These are phyloP conservation scores for Grapholita molesta DNA, from an alignment of 1,140 invertebrate genomes.

Conservation along the genomic window DNA sequence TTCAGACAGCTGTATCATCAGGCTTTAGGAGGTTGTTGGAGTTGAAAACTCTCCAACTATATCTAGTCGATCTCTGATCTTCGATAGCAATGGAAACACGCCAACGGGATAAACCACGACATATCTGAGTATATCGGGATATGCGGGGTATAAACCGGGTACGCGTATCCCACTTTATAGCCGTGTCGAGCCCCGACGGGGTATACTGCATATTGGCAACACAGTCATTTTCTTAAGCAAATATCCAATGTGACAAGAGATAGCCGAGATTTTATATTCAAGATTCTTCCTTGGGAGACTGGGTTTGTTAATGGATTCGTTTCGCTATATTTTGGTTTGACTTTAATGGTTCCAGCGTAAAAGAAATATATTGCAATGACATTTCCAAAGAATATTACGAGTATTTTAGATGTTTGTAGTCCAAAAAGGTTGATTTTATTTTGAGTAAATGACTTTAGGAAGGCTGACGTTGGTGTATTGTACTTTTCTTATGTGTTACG, in stretches of 20 bases:
- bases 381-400: too few relatives aligned
- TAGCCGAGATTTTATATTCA: constrained; percentile 1
- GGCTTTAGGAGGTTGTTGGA: too few relatives aligned
- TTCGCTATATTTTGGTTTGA: not conserved
- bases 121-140: not conserved
- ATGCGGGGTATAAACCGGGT: not conserved
- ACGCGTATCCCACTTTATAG: constrained; percentile 31
- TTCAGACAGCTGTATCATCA: too few relatives aligned
- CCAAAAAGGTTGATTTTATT: too few relatives aligned
- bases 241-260: constrained; percentile 34
- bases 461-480: too few relatives aligned
- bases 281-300: not conserved
- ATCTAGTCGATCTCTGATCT: not conserved
- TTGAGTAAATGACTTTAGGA: too few relatives aligned
- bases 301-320: not conserved
- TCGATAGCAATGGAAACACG: not conserved
- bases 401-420: too few relatives aligned
- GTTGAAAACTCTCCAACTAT: not conserved
- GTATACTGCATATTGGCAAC: constrained; percentile 53
- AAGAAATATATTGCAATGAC: too few relatives aligned
- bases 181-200: constrained; percentile 23
- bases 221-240: constrained; percentile 53
- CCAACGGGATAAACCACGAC: constrained; percentile 8
- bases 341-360: not conserved
- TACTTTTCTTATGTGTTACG: too few relatives aligned